These are phyloP conservation scores for Callyntrura sp. DNA, from an alignment of 2,888 invertebrate genomes.

Conservation along the genomic window DNA sequence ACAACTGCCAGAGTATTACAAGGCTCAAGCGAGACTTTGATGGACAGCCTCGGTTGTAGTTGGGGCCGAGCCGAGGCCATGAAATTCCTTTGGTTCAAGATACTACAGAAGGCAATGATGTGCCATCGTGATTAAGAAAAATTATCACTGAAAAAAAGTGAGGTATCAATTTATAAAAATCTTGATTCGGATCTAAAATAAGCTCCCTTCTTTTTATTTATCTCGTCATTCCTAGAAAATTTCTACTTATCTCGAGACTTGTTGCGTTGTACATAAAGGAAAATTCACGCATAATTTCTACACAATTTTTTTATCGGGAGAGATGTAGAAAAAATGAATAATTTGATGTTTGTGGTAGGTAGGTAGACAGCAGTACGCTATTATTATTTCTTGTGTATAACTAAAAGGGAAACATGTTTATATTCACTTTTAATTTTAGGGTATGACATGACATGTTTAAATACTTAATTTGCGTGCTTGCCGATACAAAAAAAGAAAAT, in stretches of 20 bases:
- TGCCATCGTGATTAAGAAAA: constrained; percentile 56
- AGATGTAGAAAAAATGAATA: neutral
- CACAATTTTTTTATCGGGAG: neutral
- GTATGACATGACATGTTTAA: neutral
- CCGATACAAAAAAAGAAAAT: neutral
- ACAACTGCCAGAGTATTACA: constrained; percentile 29
- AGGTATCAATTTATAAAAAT: constrained; percentile 38
- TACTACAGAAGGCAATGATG: neutral
- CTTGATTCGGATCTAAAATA: constrained; percentile 3
- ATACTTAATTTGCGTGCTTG: neutral
- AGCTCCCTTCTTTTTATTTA: neutral
- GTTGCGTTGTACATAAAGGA: neutral
- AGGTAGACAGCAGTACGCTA: neutral
- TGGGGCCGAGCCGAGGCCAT: constrained; percentile 43
- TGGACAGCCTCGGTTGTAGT: constrained; percentile 54
- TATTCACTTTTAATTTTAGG: constrained; percentile 25
- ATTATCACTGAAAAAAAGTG: constrained; percentile 39
- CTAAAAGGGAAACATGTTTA: constrained; percentile 16
- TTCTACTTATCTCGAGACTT: neutral
- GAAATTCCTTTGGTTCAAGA: constrained; percentile 24
- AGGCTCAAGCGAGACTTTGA: constrained; percentile 61
- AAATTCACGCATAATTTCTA: neutral
- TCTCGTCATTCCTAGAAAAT: neutral
- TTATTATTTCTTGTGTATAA: constrained; percentile 11
- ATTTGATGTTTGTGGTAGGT: neutral